A percentile compares a stretch with the other conserved stretches of the same genome.
phyloP scores from a whole-genome alignment of 1,140 invertebrate species.

The roundworm (Caenorhabditis elegans) region WBcel235 BX284602.5:2448501-2449000 shows the following conservation, averaged over 20 bases:
- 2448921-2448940: no score
- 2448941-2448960: no score
- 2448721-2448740: constrained; percentile 24
- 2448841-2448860: no score
- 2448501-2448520: not conserved
- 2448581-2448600: constrained; percentile 25
- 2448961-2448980: no score
- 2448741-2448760: constrained; percentile 1
- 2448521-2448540: constrained; percentile 11
- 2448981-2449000: no score
- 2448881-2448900: no score
- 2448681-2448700: constrained; percentile 46
- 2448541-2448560: constrained; percentile 47
- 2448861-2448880: no score
- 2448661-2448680: constrained; percentile 45
- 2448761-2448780: not conserved
- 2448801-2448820: no score
- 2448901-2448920: no score
- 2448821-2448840: no score
- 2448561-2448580: constrained; percentile 49
- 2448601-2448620: not conserved
- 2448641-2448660: constrained; percentile 32
- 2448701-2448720: constrained; percentile 45
- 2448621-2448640: no score
- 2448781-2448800: not conserved